Evolutionary conservation across 2,797 vertebrate species (phyloP), one percentile per base, ranked within the genome.

Genomic region (Agapornis canus): DNA sequence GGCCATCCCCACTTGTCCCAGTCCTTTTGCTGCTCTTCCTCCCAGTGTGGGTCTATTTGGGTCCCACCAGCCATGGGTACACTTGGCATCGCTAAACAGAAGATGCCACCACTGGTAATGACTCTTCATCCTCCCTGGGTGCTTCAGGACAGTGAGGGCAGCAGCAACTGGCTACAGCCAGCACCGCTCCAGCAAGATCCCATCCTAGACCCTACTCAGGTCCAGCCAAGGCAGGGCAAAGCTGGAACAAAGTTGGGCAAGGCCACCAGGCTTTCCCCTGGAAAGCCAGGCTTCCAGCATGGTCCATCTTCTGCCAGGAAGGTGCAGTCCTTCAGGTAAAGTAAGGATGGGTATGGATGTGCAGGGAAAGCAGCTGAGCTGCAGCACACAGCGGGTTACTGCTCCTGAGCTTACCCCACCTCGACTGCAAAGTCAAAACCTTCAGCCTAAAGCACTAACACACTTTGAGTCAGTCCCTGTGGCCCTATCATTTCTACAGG

Each of bases 21-120:
- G 15, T 20, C 22, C 31, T 80, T 70, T 56, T 75, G 82, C 43
- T 63, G 5, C 2, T 66, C 12, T 59, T 32, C 51, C 61, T 81
- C 8, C 45, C 1, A 1, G 40, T 68, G 1, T 27, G 39, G 23
- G 51, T 51, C 32, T n/a, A 3, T 0, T 6, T 47, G 21, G 7
- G 11, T 57, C 29, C 26, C 54, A 79, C 45, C 26, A 82, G 54
- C 63, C 4, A 0, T 1, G 3, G 45, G 8, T 42, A 5, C 40
- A 39, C 0, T 2, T 3, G 57, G 40, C 35, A 25, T 6, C 10
- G 2, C 61, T 26, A 3, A 68, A 20, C 5, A 72, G 23, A 26
- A 37, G 27, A 7, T 64, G 57, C 4, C 40, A 60, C 6, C 68
- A 56, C 7, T 40, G n/a, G 43, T 0, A 3, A 31, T 0, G 3